These are phyloP conservation scores for Cephalophus harveyi DNA, from an alignment of 2,113 vertebrate species.

Conservation along the genomic window DNA sequence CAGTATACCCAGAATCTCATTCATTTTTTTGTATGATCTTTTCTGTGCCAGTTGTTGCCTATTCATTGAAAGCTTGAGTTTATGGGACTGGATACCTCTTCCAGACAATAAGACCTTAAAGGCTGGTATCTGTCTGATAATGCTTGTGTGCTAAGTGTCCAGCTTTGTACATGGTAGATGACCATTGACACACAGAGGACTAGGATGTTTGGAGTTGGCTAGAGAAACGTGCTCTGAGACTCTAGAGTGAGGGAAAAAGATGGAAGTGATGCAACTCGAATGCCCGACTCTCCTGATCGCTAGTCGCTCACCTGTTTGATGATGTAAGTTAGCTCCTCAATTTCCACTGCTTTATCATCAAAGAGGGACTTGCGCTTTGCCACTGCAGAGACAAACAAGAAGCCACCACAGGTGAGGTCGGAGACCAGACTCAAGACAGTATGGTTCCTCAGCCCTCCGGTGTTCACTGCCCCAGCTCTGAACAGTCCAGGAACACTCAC, in stretches of 20 bases:
- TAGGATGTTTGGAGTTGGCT: background rate
- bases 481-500: conserved; percentile 81
- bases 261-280: background rate
- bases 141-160: background rate
- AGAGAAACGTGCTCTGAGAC: background rate
- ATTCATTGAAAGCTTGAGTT: background rate
- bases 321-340: conserved; percentile 94
- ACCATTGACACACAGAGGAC: background rate
- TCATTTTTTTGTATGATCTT: background rate
- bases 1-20: background rate
- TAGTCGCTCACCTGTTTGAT: conserved; percentile 87
- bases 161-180: background rate
- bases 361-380: conserved; percentile 95
- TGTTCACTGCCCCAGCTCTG: background rate
- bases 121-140: background rate
- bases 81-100: background rate
- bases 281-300: background rate
- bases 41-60: background rate
- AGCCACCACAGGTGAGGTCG: background rate
- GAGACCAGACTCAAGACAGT: background rate
- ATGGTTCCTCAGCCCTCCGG: background rate
- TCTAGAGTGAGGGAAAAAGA: background rate
- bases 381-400: conserved; percentile 80
- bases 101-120: background rate
- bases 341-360: conserved; percentile 93